Base-by-base conservation (phyloP, 2,113 vertebrate species). In the Arenaria interpres region DNA sequence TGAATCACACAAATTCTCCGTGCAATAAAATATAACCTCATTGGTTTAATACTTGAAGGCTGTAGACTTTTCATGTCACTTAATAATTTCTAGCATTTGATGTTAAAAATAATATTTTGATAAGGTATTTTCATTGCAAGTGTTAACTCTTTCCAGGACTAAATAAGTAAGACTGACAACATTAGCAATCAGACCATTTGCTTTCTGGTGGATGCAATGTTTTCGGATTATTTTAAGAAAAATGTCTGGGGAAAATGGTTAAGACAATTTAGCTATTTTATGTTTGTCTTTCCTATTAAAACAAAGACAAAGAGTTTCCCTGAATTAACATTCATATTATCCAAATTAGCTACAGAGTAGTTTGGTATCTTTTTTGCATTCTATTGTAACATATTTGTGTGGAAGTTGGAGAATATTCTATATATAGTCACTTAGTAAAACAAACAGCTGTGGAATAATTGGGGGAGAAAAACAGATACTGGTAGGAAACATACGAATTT, bases 251-350 rank as follows among this genome's bases (percentile, higher is more conserved):
- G 66, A 76, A 94, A 96, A 92, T 82, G 41, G 86, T 93, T 90
- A 78, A 88, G 90, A 78, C 90, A 97, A 90, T 96, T 96, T 94
- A 95, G 91, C 66, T 94, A 57, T 88, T 98, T 96, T 95, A 93
- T 66, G 8, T 96, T 93, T 16, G 74, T 97, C 91, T 96, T 98
- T 98, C 95, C 93, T 97, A 77, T 97, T 96, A 96, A 97, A 96
- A 91, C 91, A 95, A 96, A 97, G 95, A 90, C 72, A 88, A 50
- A 95, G 90, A 89, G 43, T 97, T 97, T 97, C 96, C 80, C 80
- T 97, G 83, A 97, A 97, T 97, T 97, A 98, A 96, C 75, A 93
- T 92, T 95, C 91, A 85, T 91, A 90, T 97, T 97, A 95, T 97
- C 97, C 80, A 48, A 43, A 95, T 96, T 97, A 97, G 85, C 88